Base-by-base conservation (phyloP, 2,888 invertebrate species). In the Dexiosoma caninum region DNA sequence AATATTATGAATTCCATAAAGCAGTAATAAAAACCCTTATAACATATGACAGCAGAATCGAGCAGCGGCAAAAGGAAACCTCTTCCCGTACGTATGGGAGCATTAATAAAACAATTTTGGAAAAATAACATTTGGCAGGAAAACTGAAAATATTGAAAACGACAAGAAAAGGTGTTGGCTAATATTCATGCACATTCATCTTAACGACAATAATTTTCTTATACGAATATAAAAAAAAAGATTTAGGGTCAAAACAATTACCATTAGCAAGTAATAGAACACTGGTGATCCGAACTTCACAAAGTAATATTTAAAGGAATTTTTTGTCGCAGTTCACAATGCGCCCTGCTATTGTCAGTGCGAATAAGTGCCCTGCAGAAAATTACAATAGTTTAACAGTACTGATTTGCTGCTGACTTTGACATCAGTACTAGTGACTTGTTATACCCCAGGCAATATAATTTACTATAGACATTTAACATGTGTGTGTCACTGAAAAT, bases 1-100 rank as follows among this genome's bases (percentile, higher is more conserved):
- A 82, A 62, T 74, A 81, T 77, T 82, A 83, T 82, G 74, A 82
- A 81, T 77, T 77, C 72, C 72, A 81, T 77, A 78, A 69, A 72
- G 30, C 66, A 51, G 44, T 44, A 69, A 49, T 21, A 72, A 53
- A 74, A 67, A 55, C 62, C 71, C 75, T 67, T 53, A 60, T 51
- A 76, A 69, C 59, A 71, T 57, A 69, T 76, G 79, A 72, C 81
- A 69, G 44, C 32, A 32, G 32, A 64, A n/a, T 49, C 40, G 16
- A 19, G n/a, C n/a, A n/a, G n/a, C n/a, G 32, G 35, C 21, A 40
- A 51, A 46, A 19, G 9, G 12, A 42, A 66, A 59, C n/a, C n/a
- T 21, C 8, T 59, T 32, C 23, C 27, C 40, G 2, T 42, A 51
- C 40, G 2, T 42, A 51, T 49, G 35, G 69, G 60, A 59, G 53